Percentiles rank a stretch among this genome's conserved stretches.
Conservation (phyloP, 2,797 vertebrate species). For the Hapalemur alaotrensis region DNA sequence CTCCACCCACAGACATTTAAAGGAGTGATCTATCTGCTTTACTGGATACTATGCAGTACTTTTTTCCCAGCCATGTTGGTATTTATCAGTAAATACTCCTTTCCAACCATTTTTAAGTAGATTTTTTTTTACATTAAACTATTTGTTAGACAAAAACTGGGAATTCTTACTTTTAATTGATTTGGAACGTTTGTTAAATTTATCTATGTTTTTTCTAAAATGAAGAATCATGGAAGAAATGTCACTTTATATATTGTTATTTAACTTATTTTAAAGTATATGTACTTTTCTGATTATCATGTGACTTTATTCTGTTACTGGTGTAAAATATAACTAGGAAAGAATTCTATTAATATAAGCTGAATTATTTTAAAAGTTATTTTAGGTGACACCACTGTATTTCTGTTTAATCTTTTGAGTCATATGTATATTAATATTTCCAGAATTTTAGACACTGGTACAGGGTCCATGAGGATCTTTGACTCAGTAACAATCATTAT, state of each 20-base stretch:
- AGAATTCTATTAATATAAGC: background rate
- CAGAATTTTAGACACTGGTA: constrained; percentile 26
- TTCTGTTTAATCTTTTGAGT: background rate
- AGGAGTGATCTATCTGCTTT: constrained; percentile 79
- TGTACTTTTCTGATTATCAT: constrained; percentile 42
- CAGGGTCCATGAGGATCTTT: background rate
- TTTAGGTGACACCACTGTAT: background rate
- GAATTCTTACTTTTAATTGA: constrained; percentile 69
- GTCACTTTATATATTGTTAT: constrained; percentile 42
- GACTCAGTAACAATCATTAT: background rate
- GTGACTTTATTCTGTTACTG: constrained; percentile 66
- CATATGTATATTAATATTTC: background rate
- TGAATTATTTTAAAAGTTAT: constrained; percentile 43
- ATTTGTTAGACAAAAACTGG: constrained; percentile 73
- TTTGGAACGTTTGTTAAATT: constrained; percentile 53
- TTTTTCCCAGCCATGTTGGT: constrained; percentile 69
- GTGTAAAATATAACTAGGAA: constrained; percentile 65
- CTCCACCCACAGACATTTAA: constrained; percentile 22
- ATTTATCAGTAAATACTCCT: constrained; percentile 67
- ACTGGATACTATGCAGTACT: constrained; percentile 79
- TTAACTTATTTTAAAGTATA: constrained; percentile 48
- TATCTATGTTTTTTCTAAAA: constrained; percentile 46
- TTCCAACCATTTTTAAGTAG: constrained; percentile 70
- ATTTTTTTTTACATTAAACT: constrained; percentile 75
- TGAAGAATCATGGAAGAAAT: constrained; percentile 71